Evolutionary conservation across 2,113 vertebrate genomes (phyloP).

Genomic region (Callocephalon fimbriatum): DNA sequence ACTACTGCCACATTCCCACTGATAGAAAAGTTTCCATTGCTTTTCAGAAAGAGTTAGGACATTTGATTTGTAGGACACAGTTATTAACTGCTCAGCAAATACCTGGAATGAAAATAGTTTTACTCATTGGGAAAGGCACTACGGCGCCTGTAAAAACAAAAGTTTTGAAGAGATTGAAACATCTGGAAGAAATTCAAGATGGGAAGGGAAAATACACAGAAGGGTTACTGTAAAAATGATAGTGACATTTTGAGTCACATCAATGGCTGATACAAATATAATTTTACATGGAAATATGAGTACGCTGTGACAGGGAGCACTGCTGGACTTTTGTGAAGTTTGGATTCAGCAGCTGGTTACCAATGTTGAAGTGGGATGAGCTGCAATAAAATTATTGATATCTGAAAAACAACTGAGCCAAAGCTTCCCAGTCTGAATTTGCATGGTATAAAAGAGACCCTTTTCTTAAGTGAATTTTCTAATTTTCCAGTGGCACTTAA

Average conservation of each 20-base stretch:
- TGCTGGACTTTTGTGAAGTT: neutral
- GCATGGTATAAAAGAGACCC: rapidly evolving
- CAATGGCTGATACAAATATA: neutral
- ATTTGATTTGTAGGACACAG: neutral
- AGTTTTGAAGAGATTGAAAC: neutral
- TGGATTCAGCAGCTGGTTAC: neutral
- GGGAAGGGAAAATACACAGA: neutral
- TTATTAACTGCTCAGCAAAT: neutral
- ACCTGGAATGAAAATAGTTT: neutral
- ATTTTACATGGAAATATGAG: neutral
- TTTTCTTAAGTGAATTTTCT: neutral
- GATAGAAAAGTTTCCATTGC: neutral
- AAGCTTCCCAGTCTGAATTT: neutral
- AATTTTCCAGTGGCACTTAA: neutral
- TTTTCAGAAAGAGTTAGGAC: neutral
- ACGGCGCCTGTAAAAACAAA: neutral
- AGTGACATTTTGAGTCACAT: neutral
- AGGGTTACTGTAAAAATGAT: neutral
- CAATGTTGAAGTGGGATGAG: neutral
- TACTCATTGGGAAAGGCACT: neutral
- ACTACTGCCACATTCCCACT: neutral
- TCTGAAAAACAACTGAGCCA: neutral
- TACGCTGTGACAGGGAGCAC: neutral
- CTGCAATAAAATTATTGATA: neutral
- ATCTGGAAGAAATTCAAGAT: neutral